These are phyloP conservation scores for Tethya wilhelma DNA, from an alignment of 37 sponge, comb jelly and placozoan genomes.

Conservation along the genomic window DNA sequence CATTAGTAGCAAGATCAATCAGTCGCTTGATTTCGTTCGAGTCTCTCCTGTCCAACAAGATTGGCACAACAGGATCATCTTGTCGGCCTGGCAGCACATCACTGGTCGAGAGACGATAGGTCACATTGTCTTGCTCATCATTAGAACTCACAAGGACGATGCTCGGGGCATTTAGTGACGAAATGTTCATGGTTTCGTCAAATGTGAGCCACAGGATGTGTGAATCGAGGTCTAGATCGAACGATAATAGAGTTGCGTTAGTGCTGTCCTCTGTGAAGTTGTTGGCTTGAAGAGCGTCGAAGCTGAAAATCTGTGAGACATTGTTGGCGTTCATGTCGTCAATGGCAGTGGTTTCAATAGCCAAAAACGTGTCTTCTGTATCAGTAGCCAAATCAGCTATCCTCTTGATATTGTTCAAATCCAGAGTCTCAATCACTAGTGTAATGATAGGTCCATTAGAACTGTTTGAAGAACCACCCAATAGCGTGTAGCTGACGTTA, in stretches of 20 bases:
- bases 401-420: slow-evolving; percentile 87
- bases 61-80: slow-evolving; percentile 77
- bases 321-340: slow-evolving; percentile 83
- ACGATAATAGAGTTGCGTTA: slow-evolving; percentile 57
- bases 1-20: slow-evolving; percentile 67
- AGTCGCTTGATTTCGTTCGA: slow-evolving; percentile 83
- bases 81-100: slow-evolving; percentile 8
- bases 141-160: slow-evolving; percentile 49
- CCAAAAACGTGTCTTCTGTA: slow-evolving; percentile 54
- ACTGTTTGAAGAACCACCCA: slow-evolving; percentile 44
- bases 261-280: slow-evolving; percentile 72
- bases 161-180: slow-evolving; percentile 37
- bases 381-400: slow-evolving; percentile 64
- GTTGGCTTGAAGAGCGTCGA: slow-evolving; percentile 58
- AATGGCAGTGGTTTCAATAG: slow-evolving; percentile 34
- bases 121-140: not conserved
- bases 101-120: slow-evolving; percentile 60
- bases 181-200: slow-evolving; percentile 68
- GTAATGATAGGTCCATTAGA: slow-evolving; percentile 58
- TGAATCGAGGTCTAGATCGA: slow-evolving; percentile 73
- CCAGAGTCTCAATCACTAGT: slow-evolving; percentile 34
- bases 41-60: slow-evolving; percentile 66
- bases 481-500: slow-evolving; percentile 47
- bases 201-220: slow-evolving; percentile 79
- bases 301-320: slow-evolving; percentile 20